phyloP scores from a whole-genome alignment of 2,113 vertebrate species.

The Trogon surrucura region DNA sequence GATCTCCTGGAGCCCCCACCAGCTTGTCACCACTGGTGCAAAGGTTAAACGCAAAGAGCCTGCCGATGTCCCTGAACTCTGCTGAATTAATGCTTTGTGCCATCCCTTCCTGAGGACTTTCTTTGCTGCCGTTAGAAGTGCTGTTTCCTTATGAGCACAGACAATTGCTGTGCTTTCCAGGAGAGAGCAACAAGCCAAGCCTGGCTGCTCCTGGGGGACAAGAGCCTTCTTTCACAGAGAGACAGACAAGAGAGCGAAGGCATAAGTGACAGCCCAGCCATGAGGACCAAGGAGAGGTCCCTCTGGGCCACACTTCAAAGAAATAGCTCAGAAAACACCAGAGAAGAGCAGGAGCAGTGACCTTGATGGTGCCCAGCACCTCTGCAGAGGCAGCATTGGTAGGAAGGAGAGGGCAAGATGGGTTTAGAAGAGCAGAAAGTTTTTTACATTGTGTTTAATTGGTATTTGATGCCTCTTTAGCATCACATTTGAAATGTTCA shows the following conservation, averaged over 20 bases:
- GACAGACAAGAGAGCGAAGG: neutral
- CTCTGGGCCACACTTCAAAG: neutral
- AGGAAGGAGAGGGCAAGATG: neutral
- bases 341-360: neutral
- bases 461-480: neutral
- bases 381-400: accelerated
- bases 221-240: neutral
- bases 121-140: neutral
- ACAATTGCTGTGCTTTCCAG: neutral
- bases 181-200: neutral
- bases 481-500: neutral
- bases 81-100: neutral
- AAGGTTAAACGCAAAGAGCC: neutral
- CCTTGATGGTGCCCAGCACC: neutral
- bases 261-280: neutral
- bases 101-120: neutral
- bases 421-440: neutral
- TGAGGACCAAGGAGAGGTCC: neutral
- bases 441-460: neutral
- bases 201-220: neutral
- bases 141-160: neutral
- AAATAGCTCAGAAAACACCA: neutral
- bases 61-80: neutral
- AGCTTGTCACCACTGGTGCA: neutral
- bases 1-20: neutral